phyloP scores from a whole-genome alignment of 1,140 invertebrate species.

The Apis mellifera region DNA sequence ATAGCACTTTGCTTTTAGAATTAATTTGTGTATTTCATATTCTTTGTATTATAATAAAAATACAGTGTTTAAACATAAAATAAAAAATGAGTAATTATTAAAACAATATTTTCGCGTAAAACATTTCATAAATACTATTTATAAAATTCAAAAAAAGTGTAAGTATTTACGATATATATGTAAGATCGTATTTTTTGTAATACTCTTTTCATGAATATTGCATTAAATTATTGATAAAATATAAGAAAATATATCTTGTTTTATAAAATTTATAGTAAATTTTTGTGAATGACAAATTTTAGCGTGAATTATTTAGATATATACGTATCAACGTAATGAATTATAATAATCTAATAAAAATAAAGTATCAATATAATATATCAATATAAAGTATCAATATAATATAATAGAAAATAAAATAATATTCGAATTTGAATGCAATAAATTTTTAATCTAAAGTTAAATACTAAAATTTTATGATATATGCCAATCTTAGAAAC shows the following conservation, averaged over 20 bases:
- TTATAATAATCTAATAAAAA: conserved; percentile 28
- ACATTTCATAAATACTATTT: neutral
- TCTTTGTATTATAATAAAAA: neutral
- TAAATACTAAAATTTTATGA: conserved; percentile 65
- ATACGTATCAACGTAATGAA: neutral
- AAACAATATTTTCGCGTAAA: neutral
- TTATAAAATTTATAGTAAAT: neutral
- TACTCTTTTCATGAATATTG: neutral
- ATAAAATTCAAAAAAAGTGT: no score
- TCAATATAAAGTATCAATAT: conserved; percentile 23
- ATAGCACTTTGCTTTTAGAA: neutral
- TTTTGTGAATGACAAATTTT: neutral
- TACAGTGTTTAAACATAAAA: conserved; percentile 19
- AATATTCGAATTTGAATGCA: conserved; percentile 31
- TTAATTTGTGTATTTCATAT: neutral
- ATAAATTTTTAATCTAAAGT: conserved; percentile 58
- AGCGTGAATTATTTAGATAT: neutral
- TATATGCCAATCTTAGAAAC: conserved; percentile 69
- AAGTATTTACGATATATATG: no score
- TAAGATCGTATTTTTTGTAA: neutral
- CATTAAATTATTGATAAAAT: neutral
- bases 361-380: conserved; percentile 21
- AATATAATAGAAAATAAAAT: conserved; percentile 22
- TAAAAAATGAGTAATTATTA: neutral
- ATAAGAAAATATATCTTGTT: neutral